phyloP scores from a whole-genome alignment of 2,888 invertebrate genomes.

The Cataglyphis livida region DNA sequence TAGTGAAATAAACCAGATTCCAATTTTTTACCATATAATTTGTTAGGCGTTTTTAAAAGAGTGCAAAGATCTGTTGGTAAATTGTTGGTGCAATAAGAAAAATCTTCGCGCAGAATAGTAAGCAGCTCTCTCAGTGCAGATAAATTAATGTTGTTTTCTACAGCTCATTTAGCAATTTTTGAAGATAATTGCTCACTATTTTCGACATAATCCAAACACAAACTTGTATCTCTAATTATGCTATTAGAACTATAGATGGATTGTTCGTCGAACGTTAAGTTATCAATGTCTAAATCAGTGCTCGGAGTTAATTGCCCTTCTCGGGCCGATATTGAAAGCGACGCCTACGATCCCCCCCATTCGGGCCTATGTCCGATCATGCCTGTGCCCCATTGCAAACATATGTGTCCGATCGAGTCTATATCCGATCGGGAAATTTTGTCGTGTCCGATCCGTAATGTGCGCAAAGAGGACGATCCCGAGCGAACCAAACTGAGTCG shows the following conservation, averaged over 20 bases:
- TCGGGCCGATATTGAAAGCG: no score
- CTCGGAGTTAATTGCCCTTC: no score
- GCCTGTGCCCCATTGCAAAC: no score
- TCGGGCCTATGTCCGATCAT: no score
- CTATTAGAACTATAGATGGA: not conserved
- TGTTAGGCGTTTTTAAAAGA: constrained; percentile 56
- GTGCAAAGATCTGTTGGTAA: constrained; percentile 57
- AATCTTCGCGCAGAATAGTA: constrained; percentile 27
- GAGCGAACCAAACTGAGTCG: no score
- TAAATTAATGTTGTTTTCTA: constrained; percentile 2
- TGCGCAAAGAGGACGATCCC: no score
- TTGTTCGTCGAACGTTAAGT: constrained; percentile 1
- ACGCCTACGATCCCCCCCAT: no score
- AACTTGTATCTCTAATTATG: constrained; percentile 17
- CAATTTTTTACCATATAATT: constrained; percentile 20
- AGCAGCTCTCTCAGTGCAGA: constrained; percentile 19
- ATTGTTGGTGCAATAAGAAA: constrained; percentile 23
- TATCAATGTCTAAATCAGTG: not conserved
- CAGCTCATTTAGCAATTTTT: constrained; percentile 24
- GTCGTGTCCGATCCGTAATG: no score
- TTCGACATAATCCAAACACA: constrained; percentile 13
- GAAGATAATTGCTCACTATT: constrained; percentile 16
- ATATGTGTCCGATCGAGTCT: no score
- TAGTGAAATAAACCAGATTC: constrained; percentile 30
- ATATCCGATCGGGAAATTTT: no score